These are phyloP conservation scores for Proterorhinus semilunaris DNA, from an alignment of 2,113 vertebrate species.

Conservation along the genomic window DNA sequence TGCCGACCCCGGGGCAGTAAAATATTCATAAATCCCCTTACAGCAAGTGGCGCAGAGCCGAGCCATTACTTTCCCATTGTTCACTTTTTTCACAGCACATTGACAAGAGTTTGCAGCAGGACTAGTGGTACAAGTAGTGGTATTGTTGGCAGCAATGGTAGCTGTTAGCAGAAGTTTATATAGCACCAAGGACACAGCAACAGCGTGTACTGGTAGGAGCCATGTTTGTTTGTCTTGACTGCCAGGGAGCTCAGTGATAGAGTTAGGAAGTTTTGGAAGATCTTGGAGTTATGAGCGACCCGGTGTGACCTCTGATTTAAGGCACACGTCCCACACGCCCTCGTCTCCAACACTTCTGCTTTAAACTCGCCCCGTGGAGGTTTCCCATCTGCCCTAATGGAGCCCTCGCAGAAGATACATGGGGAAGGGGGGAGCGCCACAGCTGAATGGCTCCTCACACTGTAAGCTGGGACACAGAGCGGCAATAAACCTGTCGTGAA, in stretches of 20 bases:
- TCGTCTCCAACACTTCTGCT: conserved; percentile 42
- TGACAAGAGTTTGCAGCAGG: no score
- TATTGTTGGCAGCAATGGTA: no score
- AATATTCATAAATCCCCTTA: conserved; percentile 55
- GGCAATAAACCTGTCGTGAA: conserved; percentile 54
- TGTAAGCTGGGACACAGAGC: conserved; percentile 48
- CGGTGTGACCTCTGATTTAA: conserved; percentile 58
- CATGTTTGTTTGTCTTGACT: neutral
- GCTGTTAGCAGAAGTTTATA: no score
- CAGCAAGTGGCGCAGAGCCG: conserved; percentile 16
- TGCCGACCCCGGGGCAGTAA: conserved; percentile 24
- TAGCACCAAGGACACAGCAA: no score
- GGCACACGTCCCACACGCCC: conserved; percentile 16
- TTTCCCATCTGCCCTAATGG: conserved; percentile 29
- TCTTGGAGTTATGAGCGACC: conserved; percentile 33
- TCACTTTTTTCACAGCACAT: conserved; percentile 9
- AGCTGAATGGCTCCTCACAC: conserved; percentile 37
- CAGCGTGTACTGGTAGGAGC: no score
- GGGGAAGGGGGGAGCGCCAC: conserved; percentile 26
- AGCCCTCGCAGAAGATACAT: conserved; percentile 37
- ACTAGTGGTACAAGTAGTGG: no score
- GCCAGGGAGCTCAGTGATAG: conserved; percentile 16
- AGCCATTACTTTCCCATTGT: conserved; percentile 40
- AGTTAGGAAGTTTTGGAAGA: conserved; percentile 28
- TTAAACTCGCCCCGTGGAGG: conserved; percentile 32